Base-by-base conservation (phyloP, 2,113 vertebrate species). In the Macquaria ambigua region DNA sequence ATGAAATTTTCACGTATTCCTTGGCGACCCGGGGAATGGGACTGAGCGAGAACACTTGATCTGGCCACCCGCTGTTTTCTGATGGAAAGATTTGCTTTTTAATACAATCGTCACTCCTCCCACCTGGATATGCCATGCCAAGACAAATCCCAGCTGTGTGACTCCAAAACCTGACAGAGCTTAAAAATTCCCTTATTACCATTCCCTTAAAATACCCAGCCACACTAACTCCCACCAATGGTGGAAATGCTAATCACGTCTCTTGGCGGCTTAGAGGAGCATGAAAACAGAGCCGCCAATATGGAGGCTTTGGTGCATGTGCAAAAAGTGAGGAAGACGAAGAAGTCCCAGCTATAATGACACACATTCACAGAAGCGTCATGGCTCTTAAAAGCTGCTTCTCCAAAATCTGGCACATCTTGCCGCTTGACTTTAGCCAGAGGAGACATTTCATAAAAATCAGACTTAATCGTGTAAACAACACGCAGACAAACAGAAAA, bases 1-100 rank as follows among this genome's bases (percentile, higher is more conserved):
- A 94, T 92, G 91, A 88, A 83, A 93, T 93, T 92, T 90, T 83
- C 93, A 86, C 89, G 83, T 94, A 91, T 93, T 90, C 91, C 91
- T 87, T 59, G 73, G 92, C 89, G 83, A 83, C 94, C 91, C 81
- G 39, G 93, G 93, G 92, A 95, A 94, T 93, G 91, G 81, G 88
- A 89, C 85, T 78, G 91, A 90, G 92, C 88, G 91, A 90, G 94
- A 93, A 93, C 90, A 93, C 93, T 95, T 93, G 94, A 95, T 95
- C 94, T 95, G 94, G 93, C 92, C 92, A 74, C 95, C 95, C 86
- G 89, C 94, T 93, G 95, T 74, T 93, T 94, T 92, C 93, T 94
- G 94, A 95, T 95, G 94, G 94, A 94, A 95, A 95, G 93, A 96
- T 96, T 95, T 95, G 93, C 94, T 94, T 95, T 95, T 93, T 93